Base-by-base conservation (phyloP, 1,140 invertebrate species). In the Dendrolimus punctatus region DNA sequence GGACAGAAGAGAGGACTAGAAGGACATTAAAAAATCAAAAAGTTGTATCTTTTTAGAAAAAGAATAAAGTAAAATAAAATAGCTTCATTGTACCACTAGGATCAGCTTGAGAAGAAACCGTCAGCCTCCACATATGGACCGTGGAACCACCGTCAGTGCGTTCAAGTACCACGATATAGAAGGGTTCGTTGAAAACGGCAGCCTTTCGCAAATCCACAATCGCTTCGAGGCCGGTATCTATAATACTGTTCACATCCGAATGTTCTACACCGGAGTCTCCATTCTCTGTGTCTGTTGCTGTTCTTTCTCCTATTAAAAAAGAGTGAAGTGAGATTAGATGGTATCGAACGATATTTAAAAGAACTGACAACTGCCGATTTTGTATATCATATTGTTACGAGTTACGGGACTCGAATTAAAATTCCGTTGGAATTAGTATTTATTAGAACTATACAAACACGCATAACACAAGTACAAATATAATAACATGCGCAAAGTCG, bases 81-180 rank as follows among this genome's bases (percentile, higher is more conserved):
- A 45, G 8, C 6, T 48, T 38, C 43, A 49, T 53, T 45, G 44
- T 80, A 89, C 90, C 90, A 60, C 78, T 78, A 37, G 82, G 86
- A 75, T 92, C 90, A 37, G 91, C 90, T 57, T 95, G 93, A 6
- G 96, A 98, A 0, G 95, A 93, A 53, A 98, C 97, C 0, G 95
- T 93, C 7, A 99, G 89, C 70, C 95, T 91, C 97, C 97, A 99
- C 95, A 98, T 98, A 69, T 99, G 97, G 5, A 98, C 91, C 0
- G 95, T 94, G n/a, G 94, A 96, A 4, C 94, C 92, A 10, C 91
- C 91, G 49, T 91, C 88, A 0, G 94, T 95, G 69, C 96, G 93
- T 80, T 98, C 96, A 8, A 98, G 79, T 10, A 98, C 93, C 0
- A 98, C 96, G 42, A 99, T 94, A 73, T 96, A 99, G 86, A 99